Percentiles rank a stretch among this genome's conserved stretches.
These are phyloP conservation scores for Callorhinus ursinus DNA, from an alignment of 2,113 vertebrate species.

Conservation along the genomic window DNA sequence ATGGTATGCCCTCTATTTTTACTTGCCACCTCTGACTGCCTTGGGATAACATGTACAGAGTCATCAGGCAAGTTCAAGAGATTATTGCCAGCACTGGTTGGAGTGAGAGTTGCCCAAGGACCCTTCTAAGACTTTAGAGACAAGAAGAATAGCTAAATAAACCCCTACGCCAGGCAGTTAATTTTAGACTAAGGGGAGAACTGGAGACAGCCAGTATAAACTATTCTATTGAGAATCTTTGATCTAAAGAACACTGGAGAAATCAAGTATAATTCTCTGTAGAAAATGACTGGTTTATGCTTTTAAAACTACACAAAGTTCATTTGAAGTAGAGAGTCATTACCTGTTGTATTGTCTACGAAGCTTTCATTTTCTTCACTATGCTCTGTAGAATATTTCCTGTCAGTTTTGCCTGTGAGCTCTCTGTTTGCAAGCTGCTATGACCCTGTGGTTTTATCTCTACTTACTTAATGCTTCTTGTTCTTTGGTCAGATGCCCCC, in stretches of 20 bases:
- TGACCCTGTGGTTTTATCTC: not conserved
- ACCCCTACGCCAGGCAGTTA: not conserved
- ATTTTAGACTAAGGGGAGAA: not conserved
- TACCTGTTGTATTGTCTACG: not conserved
- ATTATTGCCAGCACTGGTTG: not conserved
- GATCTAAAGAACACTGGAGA: not conserved
- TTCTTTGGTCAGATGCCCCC: not conserved
- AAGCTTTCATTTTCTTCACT: not conserved
- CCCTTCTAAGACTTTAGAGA: not conserved
- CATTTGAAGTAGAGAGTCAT: not conserved
- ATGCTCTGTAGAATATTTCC: not conserved
- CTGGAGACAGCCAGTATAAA: not conserved
- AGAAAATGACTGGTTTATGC: conserved; percentile 9
- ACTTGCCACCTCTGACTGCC: not conserved
- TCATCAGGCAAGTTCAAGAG: not conserved
- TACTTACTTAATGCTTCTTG: not conserved
- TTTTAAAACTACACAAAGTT: not conserved
- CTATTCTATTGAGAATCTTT: not conserved
- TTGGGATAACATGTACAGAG: not conserved
- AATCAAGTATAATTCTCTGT: not conserved
- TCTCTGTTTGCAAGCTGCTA: not conserved
- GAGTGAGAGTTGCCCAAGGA: not conserved
- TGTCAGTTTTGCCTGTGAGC: not conserved
- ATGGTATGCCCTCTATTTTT: not conserved
- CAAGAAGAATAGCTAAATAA: not conserved